Percentiles rank a stretch among this genome's conserved stretches.
phyloP scores from a whole-genome alignment of 2,888 invertebrate species.

The Chaitophorus viminalis region DNA sequence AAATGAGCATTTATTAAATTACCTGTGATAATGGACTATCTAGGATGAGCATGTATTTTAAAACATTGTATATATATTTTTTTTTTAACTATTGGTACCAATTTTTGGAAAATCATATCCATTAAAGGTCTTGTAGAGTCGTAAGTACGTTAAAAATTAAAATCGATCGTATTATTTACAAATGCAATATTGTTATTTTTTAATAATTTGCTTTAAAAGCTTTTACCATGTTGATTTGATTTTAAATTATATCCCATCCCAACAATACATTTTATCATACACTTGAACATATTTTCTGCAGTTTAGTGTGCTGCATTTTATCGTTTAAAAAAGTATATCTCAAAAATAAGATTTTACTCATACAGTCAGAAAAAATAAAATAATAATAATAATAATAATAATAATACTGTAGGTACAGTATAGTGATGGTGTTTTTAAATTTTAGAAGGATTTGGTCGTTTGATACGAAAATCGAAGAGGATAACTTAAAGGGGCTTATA shows the following conservation, averaged over 20 bases:
- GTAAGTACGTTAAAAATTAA: not conserved
- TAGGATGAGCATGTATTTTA: too few species aligned
- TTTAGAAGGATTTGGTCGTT: conserved; percentile 41
- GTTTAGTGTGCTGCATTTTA: not conserved
- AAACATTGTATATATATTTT: too few species aligned
- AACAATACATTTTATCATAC: not conserved
- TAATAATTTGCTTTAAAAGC: not conserved
- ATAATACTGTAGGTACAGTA: not conserved
- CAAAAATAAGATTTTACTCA: conserved; percentile 1
- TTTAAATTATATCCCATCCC: not conserved
- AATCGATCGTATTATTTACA: not conserved
- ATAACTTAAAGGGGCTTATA: conserved; percentile 41
- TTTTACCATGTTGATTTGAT: not conserved
- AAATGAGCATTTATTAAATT: too few species aligned
- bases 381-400: too few species aligned
- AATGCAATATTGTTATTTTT: not conserved
- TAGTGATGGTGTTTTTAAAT: conserved; percentile 34
- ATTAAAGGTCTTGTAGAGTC: too few species aligned
- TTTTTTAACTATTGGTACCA: too few species aligned
- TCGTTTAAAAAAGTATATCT: conserved; percentile 25
- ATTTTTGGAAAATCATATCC: too few species aligned
- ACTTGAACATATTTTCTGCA: not conserved
- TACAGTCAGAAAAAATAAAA: not conserved
- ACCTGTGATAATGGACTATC: too few species aligned
- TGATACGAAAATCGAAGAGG: conserved; percentile 48